These are phyloP conservation scores for Escarpia spicata DNA, from an alignment of 2,888 invertebrate genomes.

Conservation along the genomic window DNA sequence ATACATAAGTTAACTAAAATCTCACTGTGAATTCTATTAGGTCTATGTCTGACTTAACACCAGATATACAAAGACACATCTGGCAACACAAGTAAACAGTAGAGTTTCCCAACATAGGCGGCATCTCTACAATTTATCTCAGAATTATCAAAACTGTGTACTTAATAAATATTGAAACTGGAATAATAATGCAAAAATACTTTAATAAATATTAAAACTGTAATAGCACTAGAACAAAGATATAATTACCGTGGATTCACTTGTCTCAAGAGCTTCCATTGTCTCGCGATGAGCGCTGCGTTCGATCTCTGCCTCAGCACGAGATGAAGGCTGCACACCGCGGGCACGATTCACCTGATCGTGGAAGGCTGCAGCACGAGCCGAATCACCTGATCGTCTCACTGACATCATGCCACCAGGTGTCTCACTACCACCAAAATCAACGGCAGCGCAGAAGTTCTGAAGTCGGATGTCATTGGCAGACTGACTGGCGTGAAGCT, in stretches of 20 bases:
- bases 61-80: neutral
- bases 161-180: neutral
- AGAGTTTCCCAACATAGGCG: neutral
- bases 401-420: neutral
- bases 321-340: slow-evolving; percentile 47
- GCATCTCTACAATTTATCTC: neutral
- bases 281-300: slow-evolving; percentile 62
- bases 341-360: slow-evolving; percentile 47
- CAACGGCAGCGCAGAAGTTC: slow-evolving; percentile 21
- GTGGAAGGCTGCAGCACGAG: neutral
- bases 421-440: neutral
- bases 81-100: neutral
- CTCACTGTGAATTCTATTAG: neutral
- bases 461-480: slow-evolving; percentile 31
- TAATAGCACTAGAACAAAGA: neutral
- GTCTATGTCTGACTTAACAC: neutral
- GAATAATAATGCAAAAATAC: neutral
- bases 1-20: too few relatives aligned
- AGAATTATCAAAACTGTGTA: neutral
- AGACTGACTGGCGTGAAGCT: slow-evolving; percentile 59
- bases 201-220: neutral
- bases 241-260: slow-evolving; percentile 58
- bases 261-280: slow-evolving; percentile 59
- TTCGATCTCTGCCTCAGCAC: slow-evolving; percentile 59
- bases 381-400: neutral